phyloP scores from a whole-genome alignment of 2,888 invertebrate genomes.

The Campoletis raptor region DNA sequence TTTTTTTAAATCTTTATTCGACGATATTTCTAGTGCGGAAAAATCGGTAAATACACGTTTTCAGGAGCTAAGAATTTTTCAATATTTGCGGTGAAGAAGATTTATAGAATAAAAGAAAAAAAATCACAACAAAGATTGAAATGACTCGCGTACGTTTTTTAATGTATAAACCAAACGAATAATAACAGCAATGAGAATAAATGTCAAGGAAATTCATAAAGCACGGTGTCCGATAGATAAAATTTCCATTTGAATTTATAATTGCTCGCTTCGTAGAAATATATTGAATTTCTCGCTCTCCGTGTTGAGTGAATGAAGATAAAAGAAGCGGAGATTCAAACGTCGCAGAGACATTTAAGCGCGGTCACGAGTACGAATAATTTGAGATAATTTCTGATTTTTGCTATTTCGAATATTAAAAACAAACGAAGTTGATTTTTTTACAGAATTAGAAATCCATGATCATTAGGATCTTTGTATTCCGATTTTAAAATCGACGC shows the following conservation, averaged over 20 bases:
- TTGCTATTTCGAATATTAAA: background rate
- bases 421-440: no score
- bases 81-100: background rate
- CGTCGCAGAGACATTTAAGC: background rate
- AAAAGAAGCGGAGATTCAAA: conserved; percentile 21
- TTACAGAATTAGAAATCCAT: no score
- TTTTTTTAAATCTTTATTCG: background rate
- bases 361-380: background rate
- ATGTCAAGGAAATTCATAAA: conserved; percentile 50
- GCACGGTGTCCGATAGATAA: conserved; percentile 23
- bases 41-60: background rate
- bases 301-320: background rate
- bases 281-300: conserved; percentile 16
- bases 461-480: background rate
- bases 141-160: background rate
- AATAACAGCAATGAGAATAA: conserved; percentile 2
- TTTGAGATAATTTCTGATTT: no score
- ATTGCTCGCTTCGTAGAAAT: conserved; percentile 53
- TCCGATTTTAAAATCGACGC: background rate
- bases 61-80: background rate
- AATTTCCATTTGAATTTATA: conserved; percentile 33
- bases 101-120: background rate
- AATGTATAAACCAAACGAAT: conserved; percentile 4
- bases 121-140: background rate
- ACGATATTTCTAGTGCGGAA: background rate